Base-by-base conservation (phyloP, 2,113 vertebrate species). In the Rafetus swinhoei region DNA sequence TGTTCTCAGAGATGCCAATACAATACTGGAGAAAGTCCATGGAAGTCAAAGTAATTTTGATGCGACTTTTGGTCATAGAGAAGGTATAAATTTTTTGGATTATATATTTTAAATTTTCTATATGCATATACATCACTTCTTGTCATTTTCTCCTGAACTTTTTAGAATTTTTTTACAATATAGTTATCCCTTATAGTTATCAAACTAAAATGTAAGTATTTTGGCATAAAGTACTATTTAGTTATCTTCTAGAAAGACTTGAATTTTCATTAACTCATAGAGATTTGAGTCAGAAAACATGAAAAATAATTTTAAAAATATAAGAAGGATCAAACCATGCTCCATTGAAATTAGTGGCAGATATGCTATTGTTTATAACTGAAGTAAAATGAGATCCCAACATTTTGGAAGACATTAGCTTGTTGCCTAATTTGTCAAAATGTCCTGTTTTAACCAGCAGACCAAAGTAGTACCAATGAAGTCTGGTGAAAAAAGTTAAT, bases 351-450 rank as follows among this genome's bases (percentile, higher is more conserved):
- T 50, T 19, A 82, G 77, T 72, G 8, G 18, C 35, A 84, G 2
- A 55, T 54, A 62, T 89, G 76, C 45, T 84, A 16, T 91, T 93
- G 87, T 52, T 92, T 92, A 92, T 60, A 85, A 82, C 2, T 88
- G 60, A 72, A 89, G 15, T 24, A 92, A 79, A 90, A 90, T 85
- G 4, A 2, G 7, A 57, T 22, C 85, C 77, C 87, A 77, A 39
- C 85, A 95, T 90, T 79, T 86, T 80, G 87, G 59, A 91, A 82
- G 91, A 80, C 82, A 84, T 59, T 90, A 91, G 27, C 65, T 94
- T 93, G 90, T 89, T 90, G 86, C 6, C 50, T 9, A 85, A n/a
- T 88, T 92, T 88, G 55, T 91, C 69, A 91, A 82, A 69, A 69
- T n/a, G 14, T 32, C 18, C 91, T 55, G 4, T 12, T 85, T 85